Base-by-base conservation (phyloP, 2,113 vertebrate species). In the Alaudala cheleensis region DNA sequence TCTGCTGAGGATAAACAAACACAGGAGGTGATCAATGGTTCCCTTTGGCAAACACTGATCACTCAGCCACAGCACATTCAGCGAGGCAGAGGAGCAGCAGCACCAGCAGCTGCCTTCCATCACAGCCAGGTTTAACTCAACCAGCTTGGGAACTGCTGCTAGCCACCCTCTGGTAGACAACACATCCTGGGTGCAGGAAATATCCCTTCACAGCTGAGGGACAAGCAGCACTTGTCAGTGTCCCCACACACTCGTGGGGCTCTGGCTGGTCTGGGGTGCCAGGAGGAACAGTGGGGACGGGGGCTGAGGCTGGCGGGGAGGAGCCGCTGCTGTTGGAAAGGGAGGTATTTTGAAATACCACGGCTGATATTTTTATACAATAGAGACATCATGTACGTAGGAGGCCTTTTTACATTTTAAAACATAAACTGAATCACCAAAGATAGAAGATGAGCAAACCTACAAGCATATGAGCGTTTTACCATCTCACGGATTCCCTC, bases 321-420 rank as follows among this genome's bases (percentile, higher is more conserved):
- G 18, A 45, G 81, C 53, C 11, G 11, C 51, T 67, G 17, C 51
- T 67, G 17, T 44, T 60, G 88, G 70, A 85, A 78, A 44, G 54
- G 77, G 15, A 86, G 90, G 33, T 89, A 80, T 95, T 95, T 94
- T 88, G 66, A 76, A 95, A 95, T 96, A 94, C 73, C 92, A 61
- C 0, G 39, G 78, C 74, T 80, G 95, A 33, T 96, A 95, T 97
- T 97, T 97, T 96, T 95, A 81, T 79, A 92, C 96, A 96, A 93
- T 88, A 92, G 90, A 95, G 92, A 88, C 96, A 96, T 96, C 93
- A 90, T 95, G 93, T 86, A 88, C 69, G 94, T 93, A 94, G 93
- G 96, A 96, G 92, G 95, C 82, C 69, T 50, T 88, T 92, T 45
- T 92, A 66, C 88, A 95, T 96, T 90, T 95, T 90, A 51, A 96